A percentile compares a stretch with the other conserved stretches of the same genome.
Evolutionary conservation across 2,113 vertebrate genomes (phyloP).

Genomic region (Dermatemys mawii): DNA sequence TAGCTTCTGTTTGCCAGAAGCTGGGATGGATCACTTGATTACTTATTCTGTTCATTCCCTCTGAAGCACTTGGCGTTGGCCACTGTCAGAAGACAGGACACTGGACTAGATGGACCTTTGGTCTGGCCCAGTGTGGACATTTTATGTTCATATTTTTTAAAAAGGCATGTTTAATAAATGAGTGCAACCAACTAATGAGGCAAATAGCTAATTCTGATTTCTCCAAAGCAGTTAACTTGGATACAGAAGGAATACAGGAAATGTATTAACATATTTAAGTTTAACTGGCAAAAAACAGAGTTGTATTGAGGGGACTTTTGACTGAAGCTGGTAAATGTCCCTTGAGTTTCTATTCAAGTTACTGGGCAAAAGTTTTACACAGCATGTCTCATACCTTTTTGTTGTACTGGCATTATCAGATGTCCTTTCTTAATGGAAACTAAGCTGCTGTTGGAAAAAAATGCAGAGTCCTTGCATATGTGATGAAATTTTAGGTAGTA

Average conservation of each 20-base stretch:
- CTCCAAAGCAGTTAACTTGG: conserved; percentile 22
- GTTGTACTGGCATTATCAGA: not conserved
- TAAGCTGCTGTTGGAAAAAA: not conserved
- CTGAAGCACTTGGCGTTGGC: too few species aligned
- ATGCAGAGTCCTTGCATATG: not conserved
- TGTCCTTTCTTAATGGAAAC: not conserved
- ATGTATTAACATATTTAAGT: conserved; percentile 38
- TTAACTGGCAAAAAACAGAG: conserved; percentile 49
- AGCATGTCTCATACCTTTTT: not conserved
- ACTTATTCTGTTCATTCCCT: too few species aligned
- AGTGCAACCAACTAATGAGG: not conserved
- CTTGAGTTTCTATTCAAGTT: conserved; percentile 59
- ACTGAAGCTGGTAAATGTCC: conserved; percentile 53
- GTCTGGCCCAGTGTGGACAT: too few species aligned
- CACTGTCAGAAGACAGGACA: too few species aligned
- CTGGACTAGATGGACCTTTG: too few species aligned
- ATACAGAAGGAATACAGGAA: not conserved
- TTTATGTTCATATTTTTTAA: not conserved
- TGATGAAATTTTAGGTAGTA: not conserved
- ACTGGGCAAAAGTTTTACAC: conserved; percentile 38
- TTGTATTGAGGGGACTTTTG: conserved; percentile 50
- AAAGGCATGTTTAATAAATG: not conserved
- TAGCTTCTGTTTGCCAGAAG: too few species aligned
- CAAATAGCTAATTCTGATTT: not conserved
- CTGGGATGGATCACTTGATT: too few species aligned